Evolutionary conservation across 2,888 invertebrate genomes (phyloP).

Genomic region (Graphium colonna): DNA sequence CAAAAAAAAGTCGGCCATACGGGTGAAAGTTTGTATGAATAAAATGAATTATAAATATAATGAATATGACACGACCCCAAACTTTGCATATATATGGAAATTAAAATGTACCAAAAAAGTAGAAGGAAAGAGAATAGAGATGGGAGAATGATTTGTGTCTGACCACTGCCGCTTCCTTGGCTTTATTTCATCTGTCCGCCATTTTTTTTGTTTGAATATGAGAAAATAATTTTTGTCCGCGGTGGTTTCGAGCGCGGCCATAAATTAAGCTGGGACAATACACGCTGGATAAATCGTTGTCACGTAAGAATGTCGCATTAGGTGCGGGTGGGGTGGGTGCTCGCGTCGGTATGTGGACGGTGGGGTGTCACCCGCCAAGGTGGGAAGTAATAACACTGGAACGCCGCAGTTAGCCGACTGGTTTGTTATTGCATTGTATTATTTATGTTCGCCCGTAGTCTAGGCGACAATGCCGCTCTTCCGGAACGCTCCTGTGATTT

Average conservation of each 20-base stretch:
- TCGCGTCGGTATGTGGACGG: constrained; percentile 27
- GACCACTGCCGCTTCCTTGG: constrained; percentile 18
- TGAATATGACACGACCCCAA: no score
- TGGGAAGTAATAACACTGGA: constrained; percentile 65
- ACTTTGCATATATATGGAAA: constrained; percentile 1
- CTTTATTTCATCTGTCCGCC: constrained; percentile 19
- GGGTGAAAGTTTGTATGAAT: no score
- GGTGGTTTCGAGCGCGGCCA: constrained; percentile 59
- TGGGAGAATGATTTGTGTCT: constrained; percentile 22
- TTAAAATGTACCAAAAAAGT: constrained; percentile 19
- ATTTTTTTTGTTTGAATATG: constrained; percentile 33
- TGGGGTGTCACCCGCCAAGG: constrained; percentile 24
- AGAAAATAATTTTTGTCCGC: constrained; percentile 55
- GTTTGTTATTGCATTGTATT: constrained; percentile 71
- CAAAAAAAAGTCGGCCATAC: no score
- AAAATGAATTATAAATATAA: no score
- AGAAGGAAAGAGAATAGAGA: constrained; percentile 12
- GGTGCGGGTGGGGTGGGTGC: constrained; percentile 40
- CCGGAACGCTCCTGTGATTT: constrained; percentile 20
- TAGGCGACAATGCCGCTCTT: constrained; percentile 47
- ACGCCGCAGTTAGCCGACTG: constrained; percentile 64
- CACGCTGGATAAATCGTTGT: constrained; percentile 76
- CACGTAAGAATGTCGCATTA: constrained; percentile 77
- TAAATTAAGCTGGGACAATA: constrained; percentile 74
- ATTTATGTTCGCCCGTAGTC: constrained; percentile 58